Percentiles rank a stretch among this genome's conserved stretches.
Conservation (phyloP, 2,113 vertebrate species). For the Cyprichromis sp. region DNA sequence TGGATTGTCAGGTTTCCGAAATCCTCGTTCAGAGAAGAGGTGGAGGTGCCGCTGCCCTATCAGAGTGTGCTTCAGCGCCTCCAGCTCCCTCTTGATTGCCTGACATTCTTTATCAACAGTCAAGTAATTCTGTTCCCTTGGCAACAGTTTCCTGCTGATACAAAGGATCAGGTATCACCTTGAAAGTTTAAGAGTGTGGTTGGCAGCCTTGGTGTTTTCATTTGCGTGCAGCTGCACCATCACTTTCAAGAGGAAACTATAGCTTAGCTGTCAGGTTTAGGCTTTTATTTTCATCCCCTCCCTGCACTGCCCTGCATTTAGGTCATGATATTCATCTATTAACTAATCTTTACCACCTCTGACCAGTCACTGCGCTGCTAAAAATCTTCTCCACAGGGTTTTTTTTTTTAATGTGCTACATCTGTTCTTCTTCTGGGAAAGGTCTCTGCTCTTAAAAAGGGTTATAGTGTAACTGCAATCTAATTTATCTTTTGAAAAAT, state of each 20-base stretch:
- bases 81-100: conserved; percentile 62
- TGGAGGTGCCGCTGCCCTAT: conserved; percentile 39
- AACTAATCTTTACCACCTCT: not conserved
- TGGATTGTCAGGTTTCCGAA: conserved; percentile 31
- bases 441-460: not conserved
- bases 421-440: not conserved
- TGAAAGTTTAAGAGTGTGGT: conserved; percentile 53
- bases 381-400: not conserved
- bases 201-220: conserved; percentile 38
- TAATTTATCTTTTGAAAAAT: not conserved
- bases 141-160: conserved; percentile 65
- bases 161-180: conserved; percentile 65
- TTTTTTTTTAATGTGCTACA: not conserved
- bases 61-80: conserved; percentile 40
- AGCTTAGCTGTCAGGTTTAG: not conserved
- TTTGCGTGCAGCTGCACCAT: conserved; percentile 20
- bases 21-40: conserved; percentile 12
- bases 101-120: conserved; percentile 70
- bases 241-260: conserved; percentile 12
- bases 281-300: not conserved
- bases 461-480: not conserved
- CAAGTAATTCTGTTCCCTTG: conserved; percentile 67
- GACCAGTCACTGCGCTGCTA: not conserved
- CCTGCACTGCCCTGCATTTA: not conserved
- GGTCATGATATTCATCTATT: not conserved